These are phyloP conservation scores for Perognathus longimembris DNA, from an alignment of 2,113 vertebrate species.

Conservation along the genomic window DNA sequence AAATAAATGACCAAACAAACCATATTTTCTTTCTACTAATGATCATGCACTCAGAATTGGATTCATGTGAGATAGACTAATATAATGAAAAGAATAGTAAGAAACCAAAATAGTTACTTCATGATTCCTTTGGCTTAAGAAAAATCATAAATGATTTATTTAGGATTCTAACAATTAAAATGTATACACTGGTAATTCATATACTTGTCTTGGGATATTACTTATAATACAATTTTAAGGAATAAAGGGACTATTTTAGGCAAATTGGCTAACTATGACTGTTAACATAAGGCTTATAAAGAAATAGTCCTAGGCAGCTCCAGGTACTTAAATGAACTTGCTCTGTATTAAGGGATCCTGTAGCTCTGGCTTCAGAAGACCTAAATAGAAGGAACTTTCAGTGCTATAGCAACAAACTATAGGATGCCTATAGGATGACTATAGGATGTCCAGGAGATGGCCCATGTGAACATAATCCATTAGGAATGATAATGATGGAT, in stretches of 20 bases:
- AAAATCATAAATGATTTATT: constrained; percentile 1
- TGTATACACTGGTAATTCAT: not conserved
- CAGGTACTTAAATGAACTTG: constrained; percentile 49
- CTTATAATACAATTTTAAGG: constrained; percentile 29
- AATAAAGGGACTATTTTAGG: constrained; percentile 21
- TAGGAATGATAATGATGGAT: constrained; percentile 7
- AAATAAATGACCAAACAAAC: not conserved
- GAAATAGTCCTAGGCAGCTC: not conserved
- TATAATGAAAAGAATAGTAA: not conserved
- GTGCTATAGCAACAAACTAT: constrained; percentile 42
- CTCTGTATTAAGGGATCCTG: constrained; percentile 10
- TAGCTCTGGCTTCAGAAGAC: not conserved
- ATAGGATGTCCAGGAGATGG: not conserved
- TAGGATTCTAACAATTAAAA: constrained; percentile 23
- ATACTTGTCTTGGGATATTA: not conserved
- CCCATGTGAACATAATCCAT: constrained; percentile 14
- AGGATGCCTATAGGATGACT: not conserved
- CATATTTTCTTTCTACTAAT: constrained; percentile 14
- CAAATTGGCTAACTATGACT: constrained; percentile 30
- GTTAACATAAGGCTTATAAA: constrained; percentile 5
- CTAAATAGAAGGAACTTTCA: not conserved
- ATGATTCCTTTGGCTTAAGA: constrained; percentile 24
- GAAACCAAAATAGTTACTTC: constrained; percentile 14
- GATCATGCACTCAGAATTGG: not conserved
- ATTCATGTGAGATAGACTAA: constrained; percentile 10